Conservation (phyloP, 2,888 invertebrate species). For the Cepaea hortensis region DNA sequence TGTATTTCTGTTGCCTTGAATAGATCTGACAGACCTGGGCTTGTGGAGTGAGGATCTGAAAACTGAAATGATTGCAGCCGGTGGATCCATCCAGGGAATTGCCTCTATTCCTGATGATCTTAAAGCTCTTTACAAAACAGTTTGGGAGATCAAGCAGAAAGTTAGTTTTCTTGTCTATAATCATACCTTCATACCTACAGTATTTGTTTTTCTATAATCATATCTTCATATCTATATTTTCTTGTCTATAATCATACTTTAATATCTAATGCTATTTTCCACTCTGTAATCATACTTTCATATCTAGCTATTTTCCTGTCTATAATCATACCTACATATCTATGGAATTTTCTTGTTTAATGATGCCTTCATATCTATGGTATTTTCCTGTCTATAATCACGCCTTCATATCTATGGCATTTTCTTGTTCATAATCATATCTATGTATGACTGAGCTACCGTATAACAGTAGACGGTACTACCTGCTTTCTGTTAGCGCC, state of each 20-base stretch:
- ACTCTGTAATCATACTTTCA: no score
- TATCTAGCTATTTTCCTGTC: not conserved
- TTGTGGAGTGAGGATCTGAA: conserved; percentile 98
- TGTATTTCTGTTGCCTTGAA: not conserved
- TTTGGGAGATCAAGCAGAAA: conserved; percentile 97
- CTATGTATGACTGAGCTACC: no score
- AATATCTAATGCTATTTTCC: no score
- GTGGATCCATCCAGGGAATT: conserved; percentile 93
- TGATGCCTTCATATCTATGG: not conserved
- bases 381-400: no score
- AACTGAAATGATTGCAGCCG: conserved; percentile 90
- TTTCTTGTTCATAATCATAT: no score
- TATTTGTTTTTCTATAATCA: not conserved
- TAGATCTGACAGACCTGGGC: conserved; percentile 90
- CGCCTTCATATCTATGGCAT: not conserved
- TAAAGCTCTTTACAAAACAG: conserved; percentile 93
- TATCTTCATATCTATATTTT: not conserved
- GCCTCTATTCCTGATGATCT: conserved; percentile 89
- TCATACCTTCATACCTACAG: not conserved
- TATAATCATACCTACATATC: not conserved
- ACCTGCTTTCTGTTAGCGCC: no score
- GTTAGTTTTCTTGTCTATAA: conserved; percentile 2
- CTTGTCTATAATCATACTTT: no score
- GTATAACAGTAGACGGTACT: no score
- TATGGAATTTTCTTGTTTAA: not conserved